Evolutionary conservation across 2,888 invertebrate species (phyloP).

Genomic region (Falcaria lacertinaria): DNA sequence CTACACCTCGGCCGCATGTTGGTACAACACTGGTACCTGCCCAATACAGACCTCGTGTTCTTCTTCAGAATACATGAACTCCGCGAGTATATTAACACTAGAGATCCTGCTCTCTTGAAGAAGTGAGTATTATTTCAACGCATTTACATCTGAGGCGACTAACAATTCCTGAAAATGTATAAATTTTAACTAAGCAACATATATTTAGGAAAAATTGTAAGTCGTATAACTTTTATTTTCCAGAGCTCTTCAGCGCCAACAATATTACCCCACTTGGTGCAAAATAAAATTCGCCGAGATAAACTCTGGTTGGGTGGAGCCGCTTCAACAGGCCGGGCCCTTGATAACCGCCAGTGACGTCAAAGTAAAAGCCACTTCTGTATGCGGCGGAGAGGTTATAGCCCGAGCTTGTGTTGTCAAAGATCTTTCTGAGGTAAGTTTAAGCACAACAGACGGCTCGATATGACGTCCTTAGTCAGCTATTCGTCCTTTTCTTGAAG

Average conservation of each 20-base stretch:
- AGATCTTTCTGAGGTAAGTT: slow-evolving; percentile 82
- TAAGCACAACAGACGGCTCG: too few relatives aligned
- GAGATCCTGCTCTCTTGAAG: slow-evolving; percentile 78
- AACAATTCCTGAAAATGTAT: background rate
- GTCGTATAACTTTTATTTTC: slow-evolving; percentile 11
- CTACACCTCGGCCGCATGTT: slow-evolving; percentile 78
- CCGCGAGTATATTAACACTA: slow-evolving; percentile 66
- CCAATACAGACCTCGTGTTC: slow-evolving; percentile 82
- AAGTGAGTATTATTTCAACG: slow-evolving; percentile 74
- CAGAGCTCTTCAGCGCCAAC: slow-evolving; percentile 84
- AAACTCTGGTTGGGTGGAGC: slow-evolving; percentile 58
- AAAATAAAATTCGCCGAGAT: slow-evolving; percentile 83
- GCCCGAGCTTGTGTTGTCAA: slow-evolving; percentile 87
- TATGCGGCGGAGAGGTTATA: slow-evolving; percentile 83
- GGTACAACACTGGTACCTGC: slow-evolving; percentile 81
- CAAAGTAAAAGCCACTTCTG: slow-evolving; percentile 82
- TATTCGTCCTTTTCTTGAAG: too few relatives aligned
- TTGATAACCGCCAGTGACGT: slow-evolving; percentile 36
- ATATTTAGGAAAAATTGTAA: too few relatives aligned
- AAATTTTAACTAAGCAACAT: too few relatives aligned
- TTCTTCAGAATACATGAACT: slow-evolving; percentile 85
- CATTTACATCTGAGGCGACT: too few relatives aligned
- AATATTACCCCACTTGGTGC: slow-evolving; percentile 80
- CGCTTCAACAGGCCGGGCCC: slow-evolving; percentile 33
- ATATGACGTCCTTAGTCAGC: too few relatives aligned